Evolutionary conservation across 1,140 invertebrate genomes (phyloP), one percentile per base, ranked within the genome.

Genomic region (Penaeus chinensis): DNA sequence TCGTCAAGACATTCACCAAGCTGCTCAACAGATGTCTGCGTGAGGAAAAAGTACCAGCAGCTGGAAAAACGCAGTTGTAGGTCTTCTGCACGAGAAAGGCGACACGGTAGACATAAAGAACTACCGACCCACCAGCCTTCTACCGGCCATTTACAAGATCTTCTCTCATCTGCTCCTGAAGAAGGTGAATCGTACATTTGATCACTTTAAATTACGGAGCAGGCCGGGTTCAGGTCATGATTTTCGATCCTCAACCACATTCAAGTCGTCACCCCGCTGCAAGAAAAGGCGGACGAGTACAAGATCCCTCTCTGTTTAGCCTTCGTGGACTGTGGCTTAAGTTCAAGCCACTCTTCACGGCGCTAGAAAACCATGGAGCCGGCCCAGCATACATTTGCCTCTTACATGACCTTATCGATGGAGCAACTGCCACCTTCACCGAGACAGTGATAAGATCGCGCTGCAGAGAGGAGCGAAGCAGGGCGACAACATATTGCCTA

Each of bases 251-350:
- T 22, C 22, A 3, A 77, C 32, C 74, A n/a, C 27, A n/a, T 3
- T 32, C 74, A 77, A n/a, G 74, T 77, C 20, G 20, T 77, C 74
- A 77, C 2, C 74, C 32, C 2, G 74, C 27, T 77, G 32, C 27
- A 2, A n/a, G 74, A 77, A 32, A 77, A 77, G 4, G 32, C 74
- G 32, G 4, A 77, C 74, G 74, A 77, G 74, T 77, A 77, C 74
- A 77, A 77, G 74, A 32, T 77, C 32, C 74, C 74, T n/a, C 74
- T 77, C 74, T 77, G 74, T 32, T 32, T 77, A 19, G 74, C 74
- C 3, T 77, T 77, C 74, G 27, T 77, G 20, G 74, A n/a, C 74
- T 77, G 4, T 32, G 27, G 32, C 1, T 77, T 18, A 32, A 77
- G 27, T 76, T 27, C 71, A 32, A 18, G 13, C 27, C 71, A 20